Base-by-base conservation (phyloP, 2,113 vertebrate species). In the Pardalotus punctatus region DNA sequence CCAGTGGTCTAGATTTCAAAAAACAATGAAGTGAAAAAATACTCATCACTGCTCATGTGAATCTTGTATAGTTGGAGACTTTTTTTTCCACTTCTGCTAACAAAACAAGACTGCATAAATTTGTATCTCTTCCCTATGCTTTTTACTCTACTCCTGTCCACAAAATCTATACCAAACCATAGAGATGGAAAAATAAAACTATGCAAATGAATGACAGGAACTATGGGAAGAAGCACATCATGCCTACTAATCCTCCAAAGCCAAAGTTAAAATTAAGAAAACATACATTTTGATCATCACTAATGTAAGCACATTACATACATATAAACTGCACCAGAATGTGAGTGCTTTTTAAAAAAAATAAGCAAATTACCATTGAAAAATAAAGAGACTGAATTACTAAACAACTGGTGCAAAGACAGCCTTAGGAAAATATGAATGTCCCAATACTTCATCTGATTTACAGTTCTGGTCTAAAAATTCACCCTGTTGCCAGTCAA, bases 1-100 rank as follows among this genome's bases (percentile, higher is more conserved):
- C 47, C 31, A 57, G 12, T 17, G 23, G 8, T 8, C 38, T 14
- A 58, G 10, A 51, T 47, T 31, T 76, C 29, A 61, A 71, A 87
- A 77, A 53, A 38, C 8, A 45, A 54, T 18, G 12, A 51, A 81
- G 27, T 67, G 14, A 66, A 76, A 89, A 94, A 48, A 29, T 9
- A 83, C 4, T 45, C 23, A 51, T 24, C 20, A 57, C 16, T 31
- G 18, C 6, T 72, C 6, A 33, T 0, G 0, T 29, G 16, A 43
- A 29, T 67, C 31, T 43, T 28, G 19, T 22, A 10, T 5, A 79
- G 33, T 6, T 66, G 25, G 57, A 71, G 51, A 53, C 6, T 11
- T 40, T 1, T 24, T 22, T 66, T 88, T 57, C 19, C 0, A n/a
- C 21, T 76, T 54, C n/a, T 53, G 11, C 60, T 42, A 43, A 81